These are phyloP conservation scores for Toxostoma redivivum DNA, from an alignment of 2,113 vertebrate species.

Conservation along the genomic window DNA sequence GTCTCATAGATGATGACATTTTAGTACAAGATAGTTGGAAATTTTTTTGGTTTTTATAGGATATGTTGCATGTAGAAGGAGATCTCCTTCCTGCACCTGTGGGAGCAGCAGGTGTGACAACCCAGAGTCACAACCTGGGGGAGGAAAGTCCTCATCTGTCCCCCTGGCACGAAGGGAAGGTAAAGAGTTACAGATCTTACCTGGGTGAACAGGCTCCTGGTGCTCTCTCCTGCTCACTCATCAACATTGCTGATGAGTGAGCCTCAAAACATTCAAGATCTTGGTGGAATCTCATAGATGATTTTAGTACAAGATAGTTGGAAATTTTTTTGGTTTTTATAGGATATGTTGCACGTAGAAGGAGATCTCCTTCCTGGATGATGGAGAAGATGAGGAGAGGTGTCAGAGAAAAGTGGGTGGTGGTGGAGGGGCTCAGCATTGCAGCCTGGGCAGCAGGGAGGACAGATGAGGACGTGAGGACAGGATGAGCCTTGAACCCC, in stretches of 20 bases:
- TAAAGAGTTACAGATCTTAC: not conserved
- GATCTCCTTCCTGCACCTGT: constrained; percentile 1
- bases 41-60: not conserved
- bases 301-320: not conserved
- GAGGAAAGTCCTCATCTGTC: not conserved
- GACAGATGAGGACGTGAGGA: accelerated
- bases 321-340: not conserved
- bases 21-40: not conserved
- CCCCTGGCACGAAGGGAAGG: not conserved
- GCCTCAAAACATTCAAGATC: not conserved
- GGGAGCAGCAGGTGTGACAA: constrained; percentile 44
- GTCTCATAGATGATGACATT: not conserved
- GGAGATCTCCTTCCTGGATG: not conserved
- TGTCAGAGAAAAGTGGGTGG: not conserved
- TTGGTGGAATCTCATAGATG: not conserved
- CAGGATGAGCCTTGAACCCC: not conserved
- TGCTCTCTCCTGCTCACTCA: not conserved
- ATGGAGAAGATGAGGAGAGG: not conserved
- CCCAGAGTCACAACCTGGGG: not conserved
- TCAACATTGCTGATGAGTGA: accelerated
- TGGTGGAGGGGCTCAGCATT: not conserved
- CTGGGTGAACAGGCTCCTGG: not conserved
- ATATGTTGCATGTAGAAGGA: not conserved
- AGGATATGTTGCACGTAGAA: not conserved
- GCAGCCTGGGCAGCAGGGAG: not conserved